Evolutionary conservation across 2,113 vertebrate genomes (phyloP).

Genomic region (Neofelis nebulosa): DNA sequence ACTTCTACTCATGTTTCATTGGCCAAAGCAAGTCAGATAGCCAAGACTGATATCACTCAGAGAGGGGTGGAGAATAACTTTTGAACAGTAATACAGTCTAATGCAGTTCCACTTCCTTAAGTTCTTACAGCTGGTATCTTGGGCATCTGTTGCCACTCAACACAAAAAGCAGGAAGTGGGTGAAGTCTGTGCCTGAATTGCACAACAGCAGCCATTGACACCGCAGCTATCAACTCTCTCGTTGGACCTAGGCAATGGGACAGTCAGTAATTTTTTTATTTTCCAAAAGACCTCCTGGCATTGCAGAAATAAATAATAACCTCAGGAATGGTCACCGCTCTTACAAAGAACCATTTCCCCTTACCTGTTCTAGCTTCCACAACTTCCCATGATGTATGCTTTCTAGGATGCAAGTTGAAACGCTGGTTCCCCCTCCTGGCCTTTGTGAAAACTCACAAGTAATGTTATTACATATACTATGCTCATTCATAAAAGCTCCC

Average conservation of each 20-base stretch:
- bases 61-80: not conserved
- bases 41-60: not conserved
- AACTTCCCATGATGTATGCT: not conserved
- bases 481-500: not conserved
- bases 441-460: conserved; percentile 47
- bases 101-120: not conserved
- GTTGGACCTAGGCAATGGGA: not conserved
- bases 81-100: not conserved
- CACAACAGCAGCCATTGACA: not conserved
- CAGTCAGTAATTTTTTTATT: not conserved
- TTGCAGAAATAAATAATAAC: not conserved
- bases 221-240: not conserved
- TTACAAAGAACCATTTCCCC: not conserved
- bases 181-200: not conserved
- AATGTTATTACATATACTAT: not conserved
- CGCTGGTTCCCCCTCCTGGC: conserved; percentile 37
- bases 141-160: not conserved
- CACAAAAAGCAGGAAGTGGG: not conserved
- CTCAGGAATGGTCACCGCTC: not conserved
- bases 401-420: not conserved
- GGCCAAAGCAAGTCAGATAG: not conserved
- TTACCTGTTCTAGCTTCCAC: not conserved
- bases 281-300: not conserved
- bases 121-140: not conserved
- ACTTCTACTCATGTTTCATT: not conserved